Percentiles rank a stretch among this genome's conserved stretches.
Evolutionary conservation across 2,888 invertebrate species (phyloP).

Genomic region (Polydrusus tereticollis): DNA sequence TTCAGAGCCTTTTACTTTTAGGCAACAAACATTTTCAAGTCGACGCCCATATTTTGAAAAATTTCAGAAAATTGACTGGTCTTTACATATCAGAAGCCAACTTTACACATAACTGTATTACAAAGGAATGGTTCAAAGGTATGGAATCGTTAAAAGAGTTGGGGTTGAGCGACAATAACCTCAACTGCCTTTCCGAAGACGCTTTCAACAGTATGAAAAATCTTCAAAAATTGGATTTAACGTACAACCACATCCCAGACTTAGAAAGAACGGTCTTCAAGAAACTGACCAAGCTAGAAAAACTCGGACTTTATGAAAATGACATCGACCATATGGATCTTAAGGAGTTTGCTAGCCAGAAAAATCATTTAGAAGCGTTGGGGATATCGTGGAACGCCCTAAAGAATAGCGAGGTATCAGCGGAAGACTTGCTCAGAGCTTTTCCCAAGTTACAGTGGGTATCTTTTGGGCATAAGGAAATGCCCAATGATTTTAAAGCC

Average conservation of each 20-base stretch:
- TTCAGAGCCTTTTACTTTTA: conserved; percentile 18
- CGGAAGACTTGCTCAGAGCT: conserved; percentile 26
- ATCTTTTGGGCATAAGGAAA: conserved; percentile 37
- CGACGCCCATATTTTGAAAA: conserved; percentile 19
- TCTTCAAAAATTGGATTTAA: conserved; percentile 37
- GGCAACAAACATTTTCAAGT: conserved; percentile 33
- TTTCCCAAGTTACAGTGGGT: conserved; percentile 38
- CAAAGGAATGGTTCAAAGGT: conserved; percentile 41
- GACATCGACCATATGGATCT: conserved; percentile 24
- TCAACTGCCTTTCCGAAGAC: conserved; percentile 34
- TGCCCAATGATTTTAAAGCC: conserved; percentile 43
- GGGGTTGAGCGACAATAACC: conserved; percentile 23
- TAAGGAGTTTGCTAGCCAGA: conserved; percentile 26
- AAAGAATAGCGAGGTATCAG: conserved; percentile 20
- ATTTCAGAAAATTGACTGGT: conserved; percentile 22
- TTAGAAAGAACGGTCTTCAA: conserved; percentile 37
- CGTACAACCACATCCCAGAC: conserved; percentile 33
- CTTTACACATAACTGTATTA: conserved; percentile 38
- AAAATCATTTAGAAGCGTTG: conserved; percentile 22
- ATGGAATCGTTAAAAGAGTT: conserved; percentile 30
- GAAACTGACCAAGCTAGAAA: conserved; percentile 35
- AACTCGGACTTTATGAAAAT: conserved; percentile 39
- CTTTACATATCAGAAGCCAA: conserved; percentile 35
- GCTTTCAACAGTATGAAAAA: conserved; percentile 31
- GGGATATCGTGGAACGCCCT: conserved; percentile 36